phyloP scores from a whole-genome alignment of 2,888 invertebrate genomes.

The Brachyptera putata region DNA sequence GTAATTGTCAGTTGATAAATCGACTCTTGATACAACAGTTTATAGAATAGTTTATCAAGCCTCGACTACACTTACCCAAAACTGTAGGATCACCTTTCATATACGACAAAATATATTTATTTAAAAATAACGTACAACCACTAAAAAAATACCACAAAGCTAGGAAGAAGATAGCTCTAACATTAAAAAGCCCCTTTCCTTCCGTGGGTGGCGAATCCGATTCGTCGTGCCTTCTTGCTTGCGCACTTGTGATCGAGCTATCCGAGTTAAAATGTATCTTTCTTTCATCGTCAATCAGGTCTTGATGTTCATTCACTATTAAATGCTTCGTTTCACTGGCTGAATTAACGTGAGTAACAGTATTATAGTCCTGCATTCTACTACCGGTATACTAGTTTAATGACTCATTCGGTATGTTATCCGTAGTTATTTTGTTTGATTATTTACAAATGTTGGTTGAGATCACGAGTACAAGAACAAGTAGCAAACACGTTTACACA shows the following conservation, averaged over 20 bases:
- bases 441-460: too few species aligned
- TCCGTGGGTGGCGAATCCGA: conserved; percentile 34
- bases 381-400: too few species aligned
- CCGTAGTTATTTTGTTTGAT: too few species aligned
- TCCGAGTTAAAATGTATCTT: conserved; percentile 6
- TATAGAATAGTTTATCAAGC: too few species aligned
- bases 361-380: background rate
- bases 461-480: too few species aligned
- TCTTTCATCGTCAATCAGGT: conserved; percentile 9
- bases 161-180: conserved; percentile 57
- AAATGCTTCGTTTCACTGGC: conserved; percentile 9
- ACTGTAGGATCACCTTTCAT: conserved; percentile 68
- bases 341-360: conserved; percentile 6
- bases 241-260: background rate
- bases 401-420: too few species aligned
- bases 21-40: too few species aligned
- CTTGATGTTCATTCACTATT: conserved; percentile 14
- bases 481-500: too few species aligned
- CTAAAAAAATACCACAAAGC: conserved; percentile 73
- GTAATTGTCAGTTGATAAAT: too few species aligned
- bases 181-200: conserved; percentile 52
- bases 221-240: conserved; percentile 17
- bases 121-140: conserved; percentile 69
- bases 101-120: conserved; percentile 70
- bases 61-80: conserved; percentile 59